Conservation (phyloP, 2,113 vertebrate species). For the Acrocephalus arundinaceus region DNA sequence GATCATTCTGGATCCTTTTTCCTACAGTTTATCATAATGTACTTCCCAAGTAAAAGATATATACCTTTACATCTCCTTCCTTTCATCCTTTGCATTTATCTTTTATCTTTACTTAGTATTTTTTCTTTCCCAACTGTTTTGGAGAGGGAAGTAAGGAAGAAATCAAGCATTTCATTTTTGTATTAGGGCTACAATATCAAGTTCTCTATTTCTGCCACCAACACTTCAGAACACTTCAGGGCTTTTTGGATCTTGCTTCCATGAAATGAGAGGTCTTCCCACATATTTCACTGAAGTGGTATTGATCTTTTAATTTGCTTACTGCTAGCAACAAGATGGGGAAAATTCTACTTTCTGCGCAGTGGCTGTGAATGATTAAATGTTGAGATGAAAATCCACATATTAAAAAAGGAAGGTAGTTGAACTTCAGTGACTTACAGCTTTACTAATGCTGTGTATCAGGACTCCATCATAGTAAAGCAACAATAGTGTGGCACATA, state of each 20-base stretch:
- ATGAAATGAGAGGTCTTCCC: background rate
- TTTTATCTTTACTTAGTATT: background rate
- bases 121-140: background rate
- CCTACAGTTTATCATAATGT: background rate
- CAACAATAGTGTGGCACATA: background rate
- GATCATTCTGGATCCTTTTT: background rate
- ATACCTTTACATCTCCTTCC: background rate
- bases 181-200: background rate
- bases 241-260: background rate
- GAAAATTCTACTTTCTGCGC: background rate
- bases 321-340: background rate
- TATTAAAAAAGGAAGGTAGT: background rate
- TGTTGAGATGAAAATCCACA: background rate
- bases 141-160: background rate
- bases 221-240: background rate
- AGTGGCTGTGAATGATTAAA: background rate
- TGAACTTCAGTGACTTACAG: background rate
- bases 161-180: background rate
- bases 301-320: background rate
- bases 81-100: background rate
- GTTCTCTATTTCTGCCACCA: background rate
- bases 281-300: background rate
- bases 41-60: background rate
- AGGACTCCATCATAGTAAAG: background rate
- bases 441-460: background rate